Evolutionary conservation across 1,140 invertebrate species (phyloP), one percentile per base, ranked within the genome.

Genomic region (Melitaea cinxia): DNA sequence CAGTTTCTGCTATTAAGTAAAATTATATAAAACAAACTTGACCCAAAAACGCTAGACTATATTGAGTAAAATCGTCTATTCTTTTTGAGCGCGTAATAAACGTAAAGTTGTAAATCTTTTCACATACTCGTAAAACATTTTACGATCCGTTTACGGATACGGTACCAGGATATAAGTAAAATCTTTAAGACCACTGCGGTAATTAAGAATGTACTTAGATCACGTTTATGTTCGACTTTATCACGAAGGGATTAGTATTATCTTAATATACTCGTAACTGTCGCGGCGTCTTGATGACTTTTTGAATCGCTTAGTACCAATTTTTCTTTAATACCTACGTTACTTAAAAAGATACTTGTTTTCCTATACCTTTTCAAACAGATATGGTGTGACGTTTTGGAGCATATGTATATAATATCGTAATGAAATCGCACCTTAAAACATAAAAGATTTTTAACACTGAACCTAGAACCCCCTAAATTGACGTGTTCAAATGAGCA

Each of bases 71-170:
- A 52, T 52, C 30, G 24, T 52, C 49, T 52, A 2, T 52, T 14
- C 23, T 30, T 42, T 52, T 30, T 14, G n/a, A 52, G 7, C 56
- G 49, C 59, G 26, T 37, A 66, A 67, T 66, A 66, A 62, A 70
- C 54, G 57, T 50, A 55, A 60, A 45, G 63, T 42, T 21, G 56
- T 70, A 70, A 70, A 73, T 73, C 67, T 69, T 64, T 63, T 57
- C 54, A 47, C 28, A 33, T 50, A 56, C 26, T 55, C 67, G 56
- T 73, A 66, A 73, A 53, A 68, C 33, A 9, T 30, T 73, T 67
- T 70, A 71, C 70, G 65, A 72, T 53, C 47, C 68, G 64, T 66
- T 64, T 62, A 69, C 65, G 55, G 56, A 45, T 62, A 66, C 58
- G 15, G 47, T 55, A 55, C 68, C 58, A 35, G 23, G 35, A 66